A percentile compares a stretch with the other conserved stretches of the same genome.
phyloP scores from a whole-genome alignment of 2,888 invertebrate genomes.

The Melinaea marsaeus region DNA sequence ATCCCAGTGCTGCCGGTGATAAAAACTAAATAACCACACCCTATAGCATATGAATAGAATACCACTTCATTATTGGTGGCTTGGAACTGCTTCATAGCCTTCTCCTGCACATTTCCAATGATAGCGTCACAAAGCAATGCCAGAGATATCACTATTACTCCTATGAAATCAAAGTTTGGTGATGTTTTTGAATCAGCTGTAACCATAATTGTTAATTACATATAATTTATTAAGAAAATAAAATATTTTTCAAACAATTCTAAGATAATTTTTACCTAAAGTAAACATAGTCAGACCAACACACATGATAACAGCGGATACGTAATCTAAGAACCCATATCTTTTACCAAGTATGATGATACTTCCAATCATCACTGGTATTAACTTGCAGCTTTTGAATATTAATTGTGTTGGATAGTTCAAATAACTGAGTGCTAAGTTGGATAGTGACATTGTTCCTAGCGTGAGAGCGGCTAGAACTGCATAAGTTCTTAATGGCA shows the following conservation, averaged over 20 bases:
- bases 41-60: conserved; percentile 93
- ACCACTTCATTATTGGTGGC: conserved; percentile 88
- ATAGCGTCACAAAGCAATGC: conserved; percentile 96
- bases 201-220: conserved; percentile 38
- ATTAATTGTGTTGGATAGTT: conserved; percentile 99
- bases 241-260: no score
- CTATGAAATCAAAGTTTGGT: conserved; percentile 84
- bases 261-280: conserved; percentile 78
- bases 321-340: conserved; percentile 89
- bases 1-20: conserved; percentile 86
- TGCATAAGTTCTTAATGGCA: conserved; percentile 88
- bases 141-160: conserved; percentile 86
- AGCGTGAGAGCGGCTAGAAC: conserved; percentile 91
- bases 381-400: conserved; percentile 98
- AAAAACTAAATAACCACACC: conserved; percentile 87
- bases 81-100: conserved; percentile 90
- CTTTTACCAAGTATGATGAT: conserved; percentile 93
- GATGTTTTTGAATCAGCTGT: conserved; percentile 85
- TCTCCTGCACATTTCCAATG: conserved; percentile 98
- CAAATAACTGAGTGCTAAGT: conserved; percentile 94
- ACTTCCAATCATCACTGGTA: conserved; percentile 96
- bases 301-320: conserved; percentile 92
- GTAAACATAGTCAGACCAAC: conserved; percentile 94
- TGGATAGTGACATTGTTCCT: conserved; percentile 97
- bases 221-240: background rate